Conservation (phyloP, 2,888 invertebrate genomes). For the Micoletzkya japonica region DNA sequence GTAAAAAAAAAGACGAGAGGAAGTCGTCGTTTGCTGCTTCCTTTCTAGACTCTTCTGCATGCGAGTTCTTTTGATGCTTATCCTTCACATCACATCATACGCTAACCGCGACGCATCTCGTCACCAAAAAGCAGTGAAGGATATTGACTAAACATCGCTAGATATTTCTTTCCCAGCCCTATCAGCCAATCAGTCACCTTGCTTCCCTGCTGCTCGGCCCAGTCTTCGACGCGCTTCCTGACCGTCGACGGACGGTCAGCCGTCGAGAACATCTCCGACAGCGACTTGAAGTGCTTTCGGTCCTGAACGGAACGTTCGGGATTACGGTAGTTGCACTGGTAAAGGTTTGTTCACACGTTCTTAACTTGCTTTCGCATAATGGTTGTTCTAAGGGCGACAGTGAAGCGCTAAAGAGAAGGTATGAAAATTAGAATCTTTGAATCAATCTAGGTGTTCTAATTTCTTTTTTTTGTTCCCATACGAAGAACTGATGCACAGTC, state of each 20-base stretch:
- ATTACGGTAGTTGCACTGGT: too few relatives aligned
- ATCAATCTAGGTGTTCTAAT: not conserved
- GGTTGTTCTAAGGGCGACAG: too few relatives aligned
- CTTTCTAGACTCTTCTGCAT: too few relatives aligned
- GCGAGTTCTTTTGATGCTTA: too few relatives aligned
- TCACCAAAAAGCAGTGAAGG: not conserved
- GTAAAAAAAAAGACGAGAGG: too few relatives aligned
- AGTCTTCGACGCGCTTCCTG: constrained; percentile 17
- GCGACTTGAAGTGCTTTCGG: not conserved
- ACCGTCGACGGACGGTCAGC: constrained; percentile 7
- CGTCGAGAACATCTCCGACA: constrained; percentile 9
- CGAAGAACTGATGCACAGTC: too few relatives aligned
- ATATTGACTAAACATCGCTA: not conserved
- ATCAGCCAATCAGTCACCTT: not conserved
- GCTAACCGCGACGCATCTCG: not conserved
- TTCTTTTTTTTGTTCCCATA: not conserved
- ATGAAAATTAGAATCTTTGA: not conserved
- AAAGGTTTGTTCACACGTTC: too few relatives aligned
- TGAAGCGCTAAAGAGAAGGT: not conserved
- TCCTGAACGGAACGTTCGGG: not conserved
- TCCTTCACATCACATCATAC: not conserved
- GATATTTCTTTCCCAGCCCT: not conserved
- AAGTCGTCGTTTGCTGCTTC: too few relatives aligned
- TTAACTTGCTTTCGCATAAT: too few relatives aligned
- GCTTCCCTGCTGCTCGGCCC: constrained; percentile 9